Evolutionary conservation across 2,113 vertebrate species (phyloP).

Genomic region (Albula goreensis): DNA sequence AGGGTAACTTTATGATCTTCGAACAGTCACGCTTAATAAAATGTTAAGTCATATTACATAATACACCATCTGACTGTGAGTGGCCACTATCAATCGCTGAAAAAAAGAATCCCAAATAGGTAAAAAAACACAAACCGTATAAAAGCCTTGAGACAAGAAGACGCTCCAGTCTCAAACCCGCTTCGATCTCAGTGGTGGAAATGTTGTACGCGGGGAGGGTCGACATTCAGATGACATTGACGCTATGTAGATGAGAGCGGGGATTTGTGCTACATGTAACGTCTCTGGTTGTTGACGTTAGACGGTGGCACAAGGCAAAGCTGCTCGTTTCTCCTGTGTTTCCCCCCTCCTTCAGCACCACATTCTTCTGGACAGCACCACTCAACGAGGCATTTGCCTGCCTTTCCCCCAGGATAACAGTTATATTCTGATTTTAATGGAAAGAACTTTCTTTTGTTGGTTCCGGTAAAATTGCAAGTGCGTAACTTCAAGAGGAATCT

Average conservation of each 20-base stretch:
- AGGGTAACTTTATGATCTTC: slow-evolving; percentile 28
- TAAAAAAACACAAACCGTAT: slow-evolving; percentile 60
- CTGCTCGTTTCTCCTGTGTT: slow-evolving; percentile 61
- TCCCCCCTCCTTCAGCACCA: slow-evolving; percentile 73
- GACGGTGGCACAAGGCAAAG: slow-evolving; percentile 57
- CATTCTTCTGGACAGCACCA: slow-evolving; percentile 69
- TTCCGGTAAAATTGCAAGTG: slow-evolving; percentile 49
- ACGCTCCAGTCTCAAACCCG: slow-evolving; percentile 68
- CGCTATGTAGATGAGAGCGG: slow-evolving; percentile 73
- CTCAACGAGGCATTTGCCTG: slow-evolving; percentile 51
- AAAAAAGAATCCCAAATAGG: slow-evolving; percentile 43
- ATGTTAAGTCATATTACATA: slow-evolving; percentile 42
- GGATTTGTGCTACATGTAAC: slow-evolving; percentile 69
- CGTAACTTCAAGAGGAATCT: slow-evolving; percentile 53
- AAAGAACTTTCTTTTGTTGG: slow-evolving; percentile 54
- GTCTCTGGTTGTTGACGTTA: slow-evolving; percentile 67
- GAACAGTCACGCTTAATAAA: slow-evolving; percentile 22
- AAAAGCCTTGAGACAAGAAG: slow-evolving; percentile 70
- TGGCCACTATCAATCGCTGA: slow-evolving; percentile 44
- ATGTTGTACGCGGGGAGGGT: slow-evolving; percentile 76
- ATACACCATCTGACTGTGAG: slow-evolving; percentile 41
- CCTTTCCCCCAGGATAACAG: slow-evolving; percentile 57
- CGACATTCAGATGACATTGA: slow-evolving; percentile 80
- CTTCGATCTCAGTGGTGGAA: slow-evolving; percentile 73
- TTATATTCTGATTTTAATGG: slow-evolving; percentile 47